Evolutionary conservation across 1,140 invertebrate species (phyloP).

Genomic region (Euura saliciscinereae): DNA sequence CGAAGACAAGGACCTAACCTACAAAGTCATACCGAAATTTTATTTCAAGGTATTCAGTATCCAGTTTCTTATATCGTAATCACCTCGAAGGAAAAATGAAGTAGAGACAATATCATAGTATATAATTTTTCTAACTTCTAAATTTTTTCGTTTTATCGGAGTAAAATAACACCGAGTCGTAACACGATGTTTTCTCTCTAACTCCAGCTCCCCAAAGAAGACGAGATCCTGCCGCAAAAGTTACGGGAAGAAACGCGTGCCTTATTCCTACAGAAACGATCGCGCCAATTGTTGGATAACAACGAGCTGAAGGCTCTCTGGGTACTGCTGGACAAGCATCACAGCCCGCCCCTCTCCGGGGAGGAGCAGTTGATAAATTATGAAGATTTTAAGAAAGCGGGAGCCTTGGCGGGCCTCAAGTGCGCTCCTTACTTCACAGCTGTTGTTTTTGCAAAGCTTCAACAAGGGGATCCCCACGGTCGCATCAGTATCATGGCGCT

Average conservation of each 20-base stretch:
- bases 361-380: conserved; percentile 88
- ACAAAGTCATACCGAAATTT: conserved; percentile 74
- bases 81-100: no score
- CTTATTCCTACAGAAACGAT: conserved; percentile 83
- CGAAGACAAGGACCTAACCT: conserved; percentile 48
- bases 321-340: conserved; percentile 81
- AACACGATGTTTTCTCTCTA: background rate
- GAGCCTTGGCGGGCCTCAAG: conserved; percentile 68
- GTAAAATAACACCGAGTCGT: no score
- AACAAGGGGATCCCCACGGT: conserved; percentile 83
- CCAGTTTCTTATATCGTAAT: conserved; percentile 17
- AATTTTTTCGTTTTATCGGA: conserved; percentile 11
- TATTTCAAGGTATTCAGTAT: conserved; percentile 68
- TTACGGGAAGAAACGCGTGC: conserved; percentile 87
- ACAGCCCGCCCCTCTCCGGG: conserved; percentile 70
- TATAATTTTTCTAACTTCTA: background rate
- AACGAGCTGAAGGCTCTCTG: conserved; percentile 87
- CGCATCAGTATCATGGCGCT: conserved; percentile 81
- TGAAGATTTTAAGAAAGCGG: conserved; percentile 81
- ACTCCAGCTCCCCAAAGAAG: conserved; percentile 70
- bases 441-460: conserved; percentile 84
- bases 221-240: conserved; percentile 79
- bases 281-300: conserved; percentile 82
- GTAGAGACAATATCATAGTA: background rate
- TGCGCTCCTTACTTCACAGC: conserved; percentile 80